Base-by-base conservation (phyloP, 2,113 vertebrate genomes). In the Clinocottus analis region DNA sequence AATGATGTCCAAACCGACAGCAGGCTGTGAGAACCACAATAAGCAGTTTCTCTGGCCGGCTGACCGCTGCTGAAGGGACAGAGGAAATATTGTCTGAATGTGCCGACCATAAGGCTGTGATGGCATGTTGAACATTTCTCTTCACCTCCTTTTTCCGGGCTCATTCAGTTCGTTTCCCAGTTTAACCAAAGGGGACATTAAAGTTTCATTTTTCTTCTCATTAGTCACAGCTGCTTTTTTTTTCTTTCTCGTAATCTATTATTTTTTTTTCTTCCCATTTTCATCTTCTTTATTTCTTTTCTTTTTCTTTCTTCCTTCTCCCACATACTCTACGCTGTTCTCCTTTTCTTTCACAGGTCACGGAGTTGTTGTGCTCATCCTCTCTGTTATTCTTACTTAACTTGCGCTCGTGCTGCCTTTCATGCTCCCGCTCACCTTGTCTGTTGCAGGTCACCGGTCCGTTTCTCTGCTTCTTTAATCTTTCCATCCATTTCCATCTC, bases 1-100 rank as follows among this genome's bases (percentile, higher is more conserved):
- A 88, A 79, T 81, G 75, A 85, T 86, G 87, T 90, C 88, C 87
- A 60, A 81, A 81, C 84, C 83, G 82, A 74, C 84, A 89, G 81
- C 72, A 79, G 59, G 51, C 82, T 82, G 62, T 31, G 77, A 63
- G 61, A 90, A 79, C 82, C 80, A 79, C 86, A 86, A 81, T 72
- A 72, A 86, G 81, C 85, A 59, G 53, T 71, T 81, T 80, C 78
- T 72, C 25, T 77, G 75, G 41, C 68, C 87, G 87, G 68, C 59
- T 89, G 78, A 90, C 84, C 35, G 3, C 84, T 80, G 67, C 59
- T 39, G 41, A 63, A 55, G 47, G 64, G 71, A 53, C 55, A 37
- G 74, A 79, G 74, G 61, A 75, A 60, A 31, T n/a, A 6, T 37
- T 58, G 70, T 85, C 67, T 79, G 73, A 86, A 67, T 27, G 19